phyloP scores from a whole-genome alignment of 2,797 vertebrate species.

The Tachyglossus aculeatus region DNA sequence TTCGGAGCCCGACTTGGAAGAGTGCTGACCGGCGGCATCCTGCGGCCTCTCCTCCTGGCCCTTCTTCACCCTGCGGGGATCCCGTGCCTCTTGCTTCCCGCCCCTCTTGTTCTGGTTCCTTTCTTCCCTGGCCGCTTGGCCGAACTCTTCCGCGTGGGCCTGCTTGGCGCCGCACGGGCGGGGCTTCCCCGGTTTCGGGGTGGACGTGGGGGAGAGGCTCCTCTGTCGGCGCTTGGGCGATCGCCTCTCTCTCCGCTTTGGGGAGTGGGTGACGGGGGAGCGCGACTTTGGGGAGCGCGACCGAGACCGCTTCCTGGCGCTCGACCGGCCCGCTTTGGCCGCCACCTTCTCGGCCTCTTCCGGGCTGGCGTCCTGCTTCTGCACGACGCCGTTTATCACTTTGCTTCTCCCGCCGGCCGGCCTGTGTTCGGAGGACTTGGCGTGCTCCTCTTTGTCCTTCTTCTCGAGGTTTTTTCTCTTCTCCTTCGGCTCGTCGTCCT shows the following conservation, averaged over 20 bases:
- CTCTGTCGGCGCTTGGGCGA: conserved; percentile 88
- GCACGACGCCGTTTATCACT: conserved; percentile 83
- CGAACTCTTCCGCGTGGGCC: conserved; percentile 78
- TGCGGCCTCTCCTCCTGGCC: conserved; percentile 84
- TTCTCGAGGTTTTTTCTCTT: conserved; percentile 86
- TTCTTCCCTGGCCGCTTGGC: conserved; percentile 81
- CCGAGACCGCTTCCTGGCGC: conserved; percentile 86
- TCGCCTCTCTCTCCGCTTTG: conserved; percentile 90
- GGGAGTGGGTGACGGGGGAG: conserved; percentile 79
- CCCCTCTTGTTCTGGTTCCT: conserved; percentile 82
- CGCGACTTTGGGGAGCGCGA: conserved; percentile 86
- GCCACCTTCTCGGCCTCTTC: conserved; percentile 80
- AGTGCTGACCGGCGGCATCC: conserved; percentile 77
- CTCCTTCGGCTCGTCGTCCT: conserved; percentile 87
- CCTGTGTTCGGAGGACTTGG: conserved; percentile 77
- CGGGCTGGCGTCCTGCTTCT: conserved; percentile 78
- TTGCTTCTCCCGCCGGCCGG: conserved; percentile 79
- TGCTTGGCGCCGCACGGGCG: conserved; percentile 78
- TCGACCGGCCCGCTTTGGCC: conserved; percentile 83
- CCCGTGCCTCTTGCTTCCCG: conserved; percentile 76
- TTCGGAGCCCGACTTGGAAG: conserved; percentile 79
- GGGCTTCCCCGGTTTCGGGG: conserved; percentile 82
- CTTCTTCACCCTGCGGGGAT: conserved; percentile 86
- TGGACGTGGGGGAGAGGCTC: conserved; percentile 82
- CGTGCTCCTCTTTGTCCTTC: conserved; percentile 86